These are phyloP conservation scores for Musca vetustissima DNA, from an alignment of 1,140 invertebrate species.

Conservation along the genomic window DNA sequence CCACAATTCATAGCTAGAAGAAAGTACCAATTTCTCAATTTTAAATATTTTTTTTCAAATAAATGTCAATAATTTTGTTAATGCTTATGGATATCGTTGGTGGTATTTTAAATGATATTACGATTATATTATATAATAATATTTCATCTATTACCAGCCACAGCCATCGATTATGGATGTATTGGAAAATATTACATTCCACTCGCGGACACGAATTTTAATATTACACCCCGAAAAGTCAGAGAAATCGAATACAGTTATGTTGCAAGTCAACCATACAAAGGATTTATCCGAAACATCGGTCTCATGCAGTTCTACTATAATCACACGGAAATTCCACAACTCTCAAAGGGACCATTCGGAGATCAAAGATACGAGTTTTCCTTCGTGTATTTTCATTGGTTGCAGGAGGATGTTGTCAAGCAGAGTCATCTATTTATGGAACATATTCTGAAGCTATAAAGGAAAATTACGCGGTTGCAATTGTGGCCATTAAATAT, in stretches of 20 bases:
- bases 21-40: no score
- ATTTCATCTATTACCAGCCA: no score
- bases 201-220: background rate
- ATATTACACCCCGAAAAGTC: background rate
- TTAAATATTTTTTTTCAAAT: no score
- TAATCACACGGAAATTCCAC: background rate
- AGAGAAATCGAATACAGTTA: background rate
- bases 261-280: background rate
- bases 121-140: no score
- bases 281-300: background rate
- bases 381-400: background rate
- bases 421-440: background rate
- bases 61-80: no score
- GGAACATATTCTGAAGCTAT: background rate
- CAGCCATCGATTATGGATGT: background rate
- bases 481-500: background rate
- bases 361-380: background rate
- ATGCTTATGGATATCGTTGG: no score
- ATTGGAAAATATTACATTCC: background rate
- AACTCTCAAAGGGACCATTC: background rate
- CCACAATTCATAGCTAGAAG: no score
- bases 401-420: background rate
- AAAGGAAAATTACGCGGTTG: background rate
- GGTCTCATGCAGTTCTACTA: background rate
- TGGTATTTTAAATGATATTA: no score